These are phyloP conservation scores for Drosophila mettleri DNA, from an alignment of 2,888 invertebrate species.

Conservation along the genomic window DNA sequence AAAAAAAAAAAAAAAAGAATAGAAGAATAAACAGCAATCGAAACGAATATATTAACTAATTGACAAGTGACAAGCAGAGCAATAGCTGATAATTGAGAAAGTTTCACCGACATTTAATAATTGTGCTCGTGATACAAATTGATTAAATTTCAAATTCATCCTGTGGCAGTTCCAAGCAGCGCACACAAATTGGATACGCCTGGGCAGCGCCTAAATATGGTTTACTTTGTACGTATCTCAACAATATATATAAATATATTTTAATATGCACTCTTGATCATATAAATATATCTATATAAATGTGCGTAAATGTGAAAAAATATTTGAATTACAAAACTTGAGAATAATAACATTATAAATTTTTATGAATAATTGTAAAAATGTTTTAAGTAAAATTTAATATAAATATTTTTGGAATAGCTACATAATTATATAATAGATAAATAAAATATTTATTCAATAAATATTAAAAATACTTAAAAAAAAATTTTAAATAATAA, in stretches of 20 bases:
- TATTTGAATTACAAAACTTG: no score
- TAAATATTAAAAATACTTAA: no score
- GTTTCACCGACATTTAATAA: background rate
- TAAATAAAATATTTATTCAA: no score
- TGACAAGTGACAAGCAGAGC: constrained; percentile 56
- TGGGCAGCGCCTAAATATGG: constrained; percentile 81
- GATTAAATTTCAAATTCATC: constrained; percentile 10
- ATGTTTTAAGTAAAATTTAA: no score
- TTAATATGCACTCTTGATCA: background rate
- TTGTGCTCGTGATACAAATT: constrained; percentile 24
- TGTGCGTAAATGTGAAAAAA: background rate
- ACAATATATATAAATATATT: background rate
- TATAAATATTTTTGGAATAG: no score
- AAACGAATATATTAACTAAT: constrained; percentile 23
- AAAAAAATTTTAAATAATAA: no score
- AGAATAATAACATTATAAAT: no score
- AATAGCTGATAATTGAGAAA: background rate
- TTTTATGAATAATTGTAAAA: no score
- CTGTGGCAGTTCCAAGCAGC: constrained; percentile 12
- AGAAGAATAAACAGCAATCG: background rate
- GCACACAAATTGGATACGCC: constrained; percentile 71
- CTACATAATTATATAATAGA: no score
- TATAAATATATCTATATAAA: no score
- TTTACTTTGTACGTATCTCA: constrained; percentile 83
- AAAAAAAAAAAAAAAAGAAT: background rate